Evolutionary conservation across 2,113 vertebrate species (phyloP).

Genomic region (Epinephelus fuscoguttatus): DNA sequence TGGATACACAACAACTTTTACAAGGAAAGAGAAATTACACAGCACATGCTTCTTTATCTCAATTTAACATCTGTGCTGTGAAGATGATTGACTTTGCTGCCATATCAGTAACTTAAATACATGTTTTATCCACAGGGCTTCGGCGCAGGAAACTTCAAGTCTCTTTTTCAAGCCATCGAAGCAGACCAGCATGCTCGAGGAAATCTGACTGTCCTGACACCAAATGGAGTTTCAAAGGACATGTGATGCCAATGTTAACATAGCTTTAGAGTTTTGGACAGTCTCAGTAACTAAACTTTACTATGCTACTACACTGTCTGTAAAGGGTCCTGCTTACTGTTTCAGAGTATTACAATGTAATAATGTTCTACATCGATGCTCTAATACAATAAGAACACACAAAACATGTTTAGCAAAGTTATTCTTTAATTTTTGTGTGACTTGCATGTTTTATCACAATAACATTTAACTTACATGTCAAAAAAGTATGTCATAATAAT

Average conservation of each 20-base stretch:
- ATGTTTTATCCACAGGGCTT: constrained; percentile 87
- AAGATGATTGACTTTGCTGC: not conserved
- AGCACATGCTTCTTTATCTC: not conserved
- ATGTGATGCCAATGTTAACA: constrained; percentile 62
- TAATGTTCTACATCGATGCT: not conserved
- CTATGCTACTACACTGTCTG: not conserved
- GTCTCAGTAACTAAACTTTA: not conserved
- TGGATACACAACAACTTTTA: not conserved
- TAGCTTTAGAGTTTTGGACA: not conserved
- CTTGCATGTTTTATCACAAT: constrained; percentile 39
- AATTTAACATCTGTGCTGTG: not conserved
- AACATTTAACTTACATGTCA: constrained; percentile 23
- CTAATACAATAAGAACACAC: constrained; percentile 5
- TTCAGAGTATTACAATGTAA: not conserved
- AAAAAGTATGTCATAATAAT: constrained; percentile 13
- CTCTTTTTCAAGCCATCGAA: constrained; percentile 96
- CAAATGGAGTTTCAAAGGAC: constrained; percentile 80
- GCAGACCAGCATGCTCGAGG: constrained; percentile 91
- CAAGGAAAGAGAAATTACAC: not conserved
- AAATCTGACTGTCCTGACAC: constrained; percentile 89
- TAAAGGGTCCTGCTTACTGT: not conserved
- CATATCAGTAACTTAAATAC: not conserved
- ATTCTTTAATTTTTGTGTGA: constrained; percentile 15
- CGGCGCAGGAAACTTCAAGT: constrained; percentile 97
- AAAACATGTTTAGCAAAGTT: constrained; percentile 3